Evolutionary conservation across 2,888 invertebrate genomes (phyloP), one percentile per base, ranked within the genome.

Genomic region (Ypsolopha sequella): DNA sequence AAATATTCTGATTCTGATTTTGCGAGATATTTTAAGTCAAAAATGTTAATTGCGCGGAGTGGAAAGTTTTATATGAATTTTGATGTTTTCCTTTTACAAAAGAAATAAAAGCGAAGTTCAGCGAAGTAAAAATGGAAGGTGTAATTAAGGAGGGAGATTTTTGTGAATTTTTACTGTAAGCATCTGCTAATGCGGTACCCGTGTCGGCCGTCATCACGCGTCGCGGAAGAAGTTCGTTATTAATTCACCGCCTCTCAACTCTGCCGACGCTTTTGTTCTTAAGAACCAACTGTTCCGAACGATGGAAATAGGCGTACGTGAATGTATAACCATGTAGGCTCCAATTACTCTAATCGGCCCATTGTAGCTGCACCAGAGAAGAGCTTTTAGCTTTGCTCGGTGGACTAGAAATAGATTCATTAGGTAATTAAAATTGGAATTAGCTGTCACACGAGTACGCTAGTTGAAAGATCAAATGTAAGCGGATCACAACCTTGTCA

Each of bases 201-300:
- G 74, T 86, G 86, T 86, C 71, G 77, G 80, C 81, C 81, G 86
- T 86, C 85, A 84, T 78, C 82, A 80, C 76, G 81, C 78, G 79
- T 82, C 82, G 81, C 80, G 78, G 78, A 74, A 73, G 78, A 78
- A 82, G 73, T 80, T 82, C 78, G 72, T 84, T 86, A 82, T 79
- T 82, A 80, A 86, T 85, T 86, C 84, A 85, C 68, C 69, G 70
- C 70, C 69, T 76, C 68, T 76, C 73, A 72, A 75, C 75, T 80
- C 60, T 58, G 70, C 60, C 58, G 70, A 68, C 65, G 70, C 67
- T 76, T 77, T 76, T 77, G 69, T 72, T 62, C 38, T 39, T 33
- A 41, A n/a, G 38, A 48, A 11, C 43, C 43, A 14, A 43, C 43
- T 43, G 6, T 11, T 41, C 41, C 13, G 4, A 3, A 7, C 11